Evolutionary conservation across 2,113 vertebrate species (phyloP).

Genomic region (Archilochus colubris): DNA sequence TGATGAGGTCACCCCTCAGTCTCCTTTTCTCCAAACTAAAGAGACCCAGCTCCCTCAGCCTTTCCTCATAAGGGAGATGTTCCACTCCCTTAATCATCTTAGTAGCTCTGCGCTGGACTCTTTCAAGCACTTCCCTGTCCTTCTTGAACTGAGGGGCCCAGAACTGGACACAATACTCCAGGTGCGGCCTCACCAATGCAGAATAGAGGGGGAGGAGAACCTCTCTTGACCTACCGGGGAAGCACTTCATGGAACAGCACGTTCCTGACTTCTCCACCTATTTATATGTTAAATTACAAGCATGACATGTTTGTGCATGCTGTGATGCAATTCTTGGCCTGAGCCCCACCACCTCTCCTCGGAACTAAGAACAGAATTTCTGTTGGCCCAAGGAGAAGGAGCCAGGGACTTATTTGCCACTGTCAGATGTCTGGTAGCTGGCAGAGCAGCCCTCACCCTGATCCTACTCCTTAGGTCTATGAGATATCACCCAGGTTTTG

Average conservation of each 20-base stretch:
- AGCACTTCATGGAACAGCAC: not conserved
- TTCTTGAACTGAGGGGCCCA: too few species aligned
- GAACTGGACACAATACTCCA: too few species aligned
- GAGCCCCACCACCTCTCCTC: not conserved
- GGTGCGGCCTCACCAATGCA: too few species aligned
- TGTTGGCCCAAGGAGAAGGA: not conserved
- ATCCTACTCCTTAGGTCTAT: not conserved
- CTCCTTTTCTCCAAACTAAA: too few species aligned
- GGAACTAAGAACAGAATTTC: not conserved
- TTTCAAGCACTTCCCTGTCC: too few species aligned
- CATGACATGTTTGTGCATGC: rapidly evolving
- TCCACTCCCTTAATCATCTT: too few species aligned
- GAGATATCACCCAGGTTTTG: not conserved
- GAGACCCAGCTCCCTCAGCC: too few species aligned
- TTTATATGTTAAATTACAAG: not conserved
- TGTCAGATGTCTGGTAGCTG: not conserved
- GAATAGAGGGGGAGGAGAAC: too few species aligned
- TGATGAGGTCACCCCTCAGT: too few species aligned
- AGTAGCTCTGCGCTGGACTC: too few species aligned
- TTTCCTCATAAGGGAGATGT: too few species aligned
- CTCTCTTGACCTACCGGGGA: too few species aligned
- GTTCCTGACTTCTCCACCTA: not conserved
- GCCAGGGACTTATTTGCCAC: not conserved
- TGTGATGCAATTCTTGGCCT: not conserved
- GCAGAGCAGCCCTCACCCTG: not conserved